These are phyloP conservation scores for Idaea aversata DNA, from an alignment of 2,888 invertebrate species.

Conservation along the genomic window DNA sequence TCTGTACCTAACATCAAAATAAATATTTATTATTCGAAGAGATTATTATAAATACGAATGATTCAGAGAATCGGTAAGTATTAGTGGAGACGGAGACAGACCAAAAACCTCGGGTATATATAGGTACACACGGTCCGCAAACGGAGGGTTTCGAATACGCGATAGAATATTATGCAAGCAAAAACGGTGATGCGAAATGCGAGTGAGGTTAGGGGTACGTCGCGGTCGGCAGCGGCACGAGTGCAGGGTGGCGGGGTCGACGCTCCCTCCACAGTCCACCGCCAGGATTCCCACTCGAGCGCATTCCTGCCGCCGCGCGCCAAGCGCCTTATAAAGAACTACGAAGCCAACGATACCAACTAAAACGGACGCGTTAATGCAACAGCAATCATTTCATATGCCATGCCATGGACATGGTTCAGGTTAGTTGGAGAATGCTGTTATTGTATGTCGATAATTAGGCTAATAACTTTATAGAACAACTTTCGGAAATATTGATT, in stretches of 20 bases:
- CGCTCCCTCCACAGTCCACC: slow-evolving; percentile 49
- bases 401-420: background rate
- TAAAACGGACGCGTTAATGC: slow-evolving; percentile 21
- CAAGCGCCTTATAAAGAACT: slow-evolving; percentile 38
- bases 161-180: slow-evolving; percentile 13
- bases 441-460: background rate
- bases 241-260: slow-evolving; percentile 56
- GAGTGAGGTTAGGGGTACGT: slow-evolving; percentile 25
- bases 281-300: slow-evolving; percentile 61
- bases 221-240: slow-evolving; percentile 27
- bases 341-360: slow-evolving; percentile 36
- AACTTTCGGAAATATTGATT: background rate
- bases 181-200: slow-evolving; percentile 24
- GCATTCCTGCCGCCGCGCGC: slow-evolving; percentile 53
- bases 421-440: background rate
- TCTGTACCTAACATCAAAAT: background rate
- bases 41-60: background rate
- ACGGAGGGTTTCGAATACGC: background rate
- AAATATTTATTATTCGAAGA: background rate
- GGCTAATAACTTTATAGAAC: background rate
- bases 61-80: background rate
- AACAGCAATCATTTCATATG: slow-evolving; percentile 5
- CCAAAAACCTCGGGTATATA: background rate
- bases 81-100: background rate
- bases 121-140: background rate